Conservation (phyloP, 2,797 vertebrate genomes). For the Zalophus californianus region DNA sequence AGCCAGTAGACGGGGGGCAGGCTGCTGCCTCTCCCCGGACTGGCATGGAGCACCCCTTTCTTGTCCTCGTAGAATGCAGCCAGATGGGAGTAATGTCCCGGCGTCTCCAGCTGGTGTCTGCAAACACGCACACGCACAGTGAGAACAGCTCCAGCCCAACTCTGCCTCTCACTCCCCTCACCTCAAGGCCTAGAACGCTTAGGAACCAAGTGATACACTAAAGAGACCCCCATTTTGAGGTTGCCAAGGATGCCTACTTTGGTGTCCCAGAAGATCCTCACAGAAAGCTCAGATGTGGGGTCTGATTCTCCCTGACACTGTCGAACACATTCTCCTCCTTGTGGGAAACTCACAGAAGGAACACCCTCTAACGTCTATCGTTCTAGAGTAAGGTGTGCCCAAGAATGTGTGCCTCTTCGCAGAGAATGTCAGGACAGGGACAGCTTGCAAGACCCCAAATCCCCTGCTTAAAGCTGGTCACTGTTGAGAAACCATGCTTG, state of each 20-base stretch:
- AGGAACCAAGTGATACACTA: background rate
- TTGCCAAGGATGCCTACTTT: background rate
- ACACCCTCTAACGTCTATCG: background rate
- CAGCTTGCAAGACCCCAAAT: background rate
- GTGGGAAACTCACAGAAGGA: background rate
- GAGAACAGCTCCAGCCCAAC: background rate
- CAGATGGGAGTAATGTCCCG: constrained; percentile 97
- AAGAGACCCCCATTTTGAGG: background rate
- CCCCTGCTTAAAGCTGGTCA: background rate
- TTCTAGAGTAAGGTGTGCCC: background rate
- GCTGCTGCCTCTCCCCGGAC: constrained; percentile 89
- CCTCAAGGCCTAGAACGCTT: fast-evolving
- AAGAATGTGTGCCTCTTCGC: background rate
- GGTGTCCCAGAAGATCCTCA: background rate
- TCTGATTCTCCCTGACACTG: background rate
- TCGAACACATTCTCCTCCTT: background rate
- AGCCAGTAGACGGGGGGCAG: constrained; percentile 93
- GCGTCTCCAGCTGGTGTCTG: constrained; percentile 97
- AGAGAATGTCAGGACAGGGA: background rate
- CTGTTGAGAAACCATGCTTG: background rate
- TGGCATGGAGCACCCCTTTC: constrained; percentile 94
- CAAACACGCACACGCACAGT: constrained; percentile 50
- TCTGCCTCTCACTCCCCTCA: fast-evolving
- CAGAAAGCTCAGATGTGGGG: background rate
- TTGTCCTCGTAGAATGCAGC: constrained; percentile 99